Percentiles rank a stretch among this genome's conserved stretches.
These are phyloP conservation scores for Chinchilla lanigera DNA, from an alignment of 2,113 vertebrate species.

Conservation along the genomic window DNA sequence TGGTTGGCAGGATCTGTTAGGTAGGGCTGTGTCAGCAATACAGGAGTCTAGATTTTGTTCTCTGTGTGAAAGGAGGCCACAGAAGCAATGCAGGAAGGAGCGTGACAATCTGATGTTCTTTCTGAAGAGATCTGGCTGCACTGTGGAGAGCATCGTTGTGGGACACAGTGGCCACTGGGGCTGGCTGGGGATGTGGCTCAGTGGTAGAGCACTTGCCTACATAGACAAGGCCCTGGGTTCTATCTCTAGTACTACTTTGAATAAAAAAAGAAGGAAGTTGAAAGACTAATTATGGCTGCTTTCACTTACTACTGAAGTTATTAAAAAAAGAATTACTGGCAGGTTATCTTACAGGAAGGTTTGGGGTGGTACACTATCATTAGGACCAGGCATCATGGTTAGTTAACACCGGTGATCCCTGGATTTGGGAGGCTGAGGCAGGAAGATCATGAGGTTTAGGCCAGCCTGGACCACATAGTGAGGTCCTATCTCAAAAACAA, in stretches of 20 bases:
- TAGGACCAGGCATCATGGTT: background rate
- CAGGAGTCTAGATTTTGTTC: background rate
- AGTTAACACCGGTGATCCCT: background rate
- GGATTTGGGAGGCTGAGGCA: background rate
- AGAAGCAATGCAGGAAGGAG: background rate
- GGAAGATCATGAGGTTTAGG: background rate
- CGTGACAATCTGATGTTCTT: background rate
- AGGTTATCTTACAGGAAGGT: background rate
- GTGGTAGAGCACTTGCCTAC: background rate
- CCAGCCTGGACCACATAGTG: background rate
- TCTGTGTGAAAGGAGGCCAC: background rate
- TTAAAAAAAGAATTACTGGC: background rate
- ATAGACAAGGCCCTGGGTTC: background rate
- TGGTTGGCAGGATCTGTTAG: background rate
- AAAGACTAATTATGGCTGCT: background rate
- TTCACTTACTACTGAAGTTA: background rate
- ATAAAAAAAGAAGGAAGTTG: background rate
- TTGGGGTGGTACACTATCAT: accelerated
- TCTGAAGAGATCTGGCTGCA: background rate
- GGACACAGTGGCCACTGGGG: background rate
- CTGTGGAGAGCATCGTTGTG: background rate
- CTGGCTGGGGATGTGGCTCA: background rate
- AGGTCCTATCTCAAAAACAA: background rate
- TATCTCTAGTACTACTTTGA: background rate
- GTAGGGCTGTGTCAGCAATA: background rate